A percentile compares a stretch with the other conserved stretches of the same genome.
Evolutionary conservation across 2,113 vertebrate species (phyloP).

Genomic region (Gopherus evgoodei): DNA sequence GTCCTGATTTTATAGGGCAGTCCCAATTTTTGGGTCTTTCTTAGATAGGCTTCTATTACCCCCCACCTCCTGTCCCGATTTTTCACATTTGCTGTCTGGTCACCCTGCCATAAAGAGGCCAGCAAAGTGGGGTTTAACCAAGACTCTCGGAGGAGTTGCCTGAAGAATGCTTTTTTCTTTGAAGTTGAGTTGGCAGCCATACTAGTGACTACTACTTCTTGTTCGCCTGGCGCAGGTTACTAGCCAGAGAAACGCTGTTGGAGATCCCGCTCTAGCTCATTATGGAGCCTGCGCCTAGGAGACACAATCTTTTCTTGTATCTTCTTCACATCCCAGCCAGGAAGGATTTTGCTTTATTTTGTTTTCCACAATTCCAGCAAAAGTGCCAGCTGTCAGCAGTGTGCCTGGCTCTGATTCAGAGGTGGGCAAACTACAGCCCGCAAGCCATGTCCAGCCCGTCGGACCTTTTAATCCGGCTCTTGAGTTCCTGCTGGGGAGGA

Average conservation of each 20-base stretch:
- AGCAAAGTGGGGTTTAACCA: not conserved
- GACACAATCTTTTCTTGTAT: not conserved
- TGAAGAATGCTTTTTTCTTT: not conserved
- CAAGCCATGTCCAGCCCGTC: too few relatives aligned
- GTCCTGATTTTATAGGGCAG: too few relatives aligned
- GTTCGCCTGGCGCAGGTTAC: fast-evolving
- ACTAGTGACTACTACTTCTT: not conserved
- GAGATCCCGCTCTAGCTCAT: fast-evolving
- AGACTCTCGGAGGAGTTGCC: not conserved
- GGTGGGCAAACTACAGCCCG: too few relatives aligned
- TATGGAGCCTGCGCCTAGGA: fast-evolving
- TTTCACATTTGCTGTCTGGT: too few relatives aligned
- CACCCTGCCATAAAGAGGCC: not conserved
- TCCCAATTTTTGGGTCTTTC: too few relatives aligned
- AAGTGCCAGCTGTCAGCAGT: fast-evolving
- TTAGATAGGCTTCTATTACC: too few relatives aligned
- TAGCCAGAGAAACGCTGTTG: fast-evolving
- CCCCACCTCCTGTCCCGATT: too few relatives aligned
- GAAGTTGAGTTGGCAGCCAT: fast-evolving
- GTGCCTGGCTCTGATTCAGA: not conserved
- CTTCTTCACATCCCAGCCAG: not conserved
- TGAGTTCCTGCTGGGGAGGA: too few relatives aligned
- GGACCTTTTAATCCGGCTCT: too few relatives aligned
- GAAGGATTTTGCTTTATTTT: not conserved
- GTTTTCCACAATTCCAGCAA: not conserved